Evolutionary conservation across 2,113 vertebrate genomes (phyloP), one percentile per base, ranked within the genome.

Genomic region (Protomyctophum bolini): DNA sequence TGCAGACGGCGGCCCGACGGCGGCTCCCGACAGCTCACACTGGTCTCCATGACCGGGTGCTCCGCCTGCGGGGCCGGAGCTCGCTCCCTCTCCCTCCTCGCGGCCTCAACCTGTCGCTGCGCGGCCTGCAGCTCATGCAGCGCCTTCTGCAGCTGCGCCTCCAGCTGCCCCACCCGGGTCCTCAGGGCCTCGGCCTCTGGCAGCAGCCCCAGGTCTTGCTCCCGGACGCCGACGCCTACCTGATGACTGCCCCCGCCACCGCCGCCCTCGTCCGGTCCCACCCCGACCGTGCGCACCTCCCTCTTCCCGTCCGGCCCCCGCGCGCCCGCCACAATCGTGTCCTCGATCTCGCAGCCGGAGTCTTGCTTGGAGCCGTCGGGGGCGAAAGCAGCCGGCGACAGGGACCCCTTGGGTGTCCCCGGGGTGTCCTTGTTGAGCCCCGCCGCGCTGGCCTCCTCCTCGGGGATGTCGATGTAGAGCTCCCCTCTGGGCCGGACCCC

Each of bases 381-480:
- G 10, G 90, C 73, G 58, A 21, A 21, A 21, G 83, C 84, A 54
- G 83, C 83, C 52, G 92, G 91, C 10, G 91, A 93, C 66, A 88
- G 64, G 0, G 82, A 47, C 6, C 52, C 83, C 55, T 82, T 88
- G 72, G 62, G 61, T 51, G 33, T 41, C 33, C 33, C 33, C 3
- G 33, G 33, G 33, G 33, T 21, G 48, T 63, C 75, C 41, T 73
- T 67, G 1, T 41, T 41, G 33, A 6, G 72, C 75, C 33, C 58
- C 84, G 33, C 14, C 6, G 75, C 11, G 28, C 69, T 73, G 10
- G 14, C 79, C 10, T 91, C 94, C 69, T 95, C 95, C 58, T 96
- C 95, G 0, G 95, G 95, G 59, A 96, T 95, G 80, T 96, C 96
- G 2, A 96, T 94, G 82, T 94, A 95, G 33, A 97, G 95, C 83